Base-by-base conservation (phyloP, 2,113 vertebrate genomes). In the Apus apus region DNA sequence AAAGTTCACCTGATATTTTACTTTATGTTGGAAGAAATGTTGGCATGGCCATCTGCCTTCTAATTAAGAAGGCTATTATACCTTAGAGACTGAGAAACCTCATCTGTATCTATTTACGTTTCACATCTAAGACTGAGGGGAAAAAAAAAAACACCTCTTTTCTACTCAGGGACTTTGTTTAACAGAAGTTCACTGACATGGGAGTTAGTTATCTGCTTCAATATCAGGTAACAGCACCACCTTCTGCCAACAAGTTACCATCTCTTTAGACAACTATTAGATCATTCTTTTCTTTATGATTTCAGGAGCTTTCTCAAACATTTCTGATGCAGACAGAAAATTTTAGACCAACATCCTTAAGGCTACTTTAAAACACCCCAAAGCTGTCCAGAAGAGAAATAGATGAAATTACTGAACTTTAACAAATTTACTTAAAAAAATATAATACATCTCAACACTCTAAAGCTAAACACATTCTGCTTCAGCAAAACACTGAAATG, bases 151-250 rank as follows among this genome's bases (percentile, higher is more conserved):
- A 66, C n/a, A 57, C 34, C 54, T 80, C 65, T 80, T 19, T 75
- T 84, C 68, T 64, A 1, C n/a, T 54, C 45, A 5, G 38, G 58
- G 87, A 17, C 10, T 65, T 45, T 27, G 34, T 85, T 89, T 65
- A 82, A 70, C 76, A 89, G n/a, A 61, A 87, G 74, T 65, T 94
- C 76, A 23, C 50, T 57, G 87, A 17, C 38, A 29, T 2, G 26
- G 76, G 65, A 94, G 51, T n/a, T 75, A 67, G 61, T 92, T 96
- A 97, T 93, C 92, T 92, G 83, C 54, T 72, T 18, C 92, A 94
- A 23, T 65, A 96, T 94, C 96, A 97, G 96, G 94, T 95, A 97
- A 97, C 96, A 97, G 96, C 96, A 97, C 96, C 96, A 97, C 96
- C 94, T 97, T 97, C 96, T 96, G 96, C 96, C 96, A 94, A 72